A percentile compares a stretch with the other conserved stretches of the same genome.
Evolutionary conservation across 2,113 vertebrate genomes (phyloP).

Genomic region (Empidonax traillii): DNA sequence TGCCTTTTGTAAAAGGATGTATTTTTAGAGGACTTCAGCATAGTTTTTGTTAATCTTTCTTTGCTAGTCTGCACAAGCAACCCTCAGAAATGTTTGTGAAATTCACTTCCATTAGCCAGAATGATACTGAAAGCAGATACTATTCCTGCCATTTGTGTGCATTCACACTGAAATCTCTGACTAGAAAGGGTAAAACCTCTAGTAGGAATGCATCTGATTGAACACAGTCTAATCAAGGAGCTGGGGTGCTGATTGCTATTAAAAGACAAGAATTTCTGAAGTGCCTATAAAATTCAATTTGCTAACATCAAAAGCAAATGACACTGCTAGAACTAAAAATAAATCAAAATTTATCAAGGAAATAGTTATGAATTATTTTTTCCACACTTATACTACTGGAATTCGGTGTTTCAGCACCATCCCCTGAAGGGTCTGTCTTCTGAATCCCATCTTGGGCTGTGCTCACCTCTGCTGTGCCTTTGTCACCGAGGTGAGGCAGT

Average conservation of each 20-base stretch:
- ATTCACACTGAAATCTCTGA: not conserved
- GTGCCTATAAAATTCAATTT: not conserved
- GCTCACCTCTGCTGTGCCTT: not conserved
- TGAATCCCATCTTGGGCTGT: not conserved
- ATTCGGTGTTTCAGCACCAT: not conserved
- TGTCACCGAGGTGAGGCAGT: rapidly evolving
- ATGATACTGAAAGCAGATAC: not conserved
- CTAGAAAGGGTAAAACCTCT: not conserved
- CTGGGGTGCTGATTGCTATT: not conserved
- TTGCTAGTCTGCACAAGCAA: not conserved
- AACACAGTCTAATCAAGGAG: not conserved
- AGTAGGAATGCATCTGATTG: not conserved
- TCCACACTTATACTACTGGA: not conserved
- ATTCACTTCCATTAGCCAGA: not conserved
- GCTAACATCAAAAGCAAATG: not conserved
- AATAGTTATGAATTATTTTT: not conserved
- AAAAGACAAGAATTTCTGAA: not conserved
- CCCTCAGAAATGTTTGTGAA: not conserved
- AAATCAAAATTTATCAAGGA: not conserved
- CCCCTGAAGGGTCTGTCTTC: not conserved
- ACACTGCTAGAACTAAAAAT: not conserved
- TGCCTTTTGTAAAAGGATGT: not conserved
- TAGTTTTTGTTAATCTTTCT: not conserved
- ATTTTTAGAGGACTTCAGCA: not conserved
- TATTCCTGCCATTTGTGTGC: not conserved